These are phyloP conservation scores for Hyalella azteca DNA, from an alignment of 2,888 invertebrate species.

Conservation along the genomic window DNA sequence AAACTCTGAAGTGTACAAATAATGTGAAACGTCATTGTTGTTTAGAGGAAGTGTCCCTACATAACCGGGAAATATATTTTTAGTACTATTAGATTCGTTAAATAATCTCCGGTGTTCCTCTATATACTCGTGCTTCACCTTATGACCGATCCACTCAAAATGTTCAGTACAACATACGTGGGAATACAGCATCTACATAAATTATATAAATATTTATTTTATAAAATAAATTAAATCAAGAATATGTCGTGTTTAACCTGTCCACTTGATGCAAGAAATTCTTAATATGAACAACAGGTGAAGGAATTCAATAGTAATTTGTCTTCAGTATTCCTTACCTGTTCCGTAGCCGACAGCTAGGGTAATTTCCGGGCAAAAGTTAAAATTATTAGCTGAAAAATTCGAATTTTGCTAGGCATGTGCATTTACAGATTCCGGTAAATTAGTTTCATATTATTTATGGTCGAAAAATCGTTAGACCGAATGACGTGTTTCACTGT, in stretches of 20 bases:
- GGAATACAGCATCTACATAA: conserved; percentile 19
- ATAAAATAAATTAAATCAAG: conserved; percentile 2
- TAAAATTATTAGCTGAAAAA: no score
- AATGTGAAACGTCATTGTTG: background rate
- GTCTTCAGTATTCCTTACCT: no score
- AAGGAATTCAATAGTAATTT: no score
- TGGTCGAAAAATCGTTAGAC: no score
- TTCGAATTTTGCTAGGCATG: no score
- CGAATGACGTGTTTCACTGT: no score
- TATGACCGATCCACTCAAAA: background rate
- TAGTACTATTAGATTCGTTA: conserved; percentile 15
- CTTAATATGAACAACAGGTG: no score
- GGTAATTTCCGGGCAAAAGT: no score
- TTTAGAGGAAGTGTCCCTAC: background rate
- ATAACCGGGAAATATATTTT: conserved; percentile 7
- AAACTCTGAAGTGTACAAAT: conserved; percentile 18
- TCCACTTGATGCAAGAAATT: background rate
- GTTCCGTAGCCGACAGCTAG: no score
- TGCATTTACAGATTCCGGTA: no score
- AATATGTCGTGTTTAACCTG: background rate
- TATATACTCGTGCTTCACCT: background rate
- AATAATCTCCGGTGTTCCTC: background rate
- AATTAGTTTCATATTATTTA: no score
- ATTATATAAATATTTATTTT: conserved; percentile 23
- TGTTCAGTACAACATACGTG: conserved; percentile 22